Conservation (phyloP, 2,888 invertebrate species). For the Drosophila pseudotalamancana region DNA sequence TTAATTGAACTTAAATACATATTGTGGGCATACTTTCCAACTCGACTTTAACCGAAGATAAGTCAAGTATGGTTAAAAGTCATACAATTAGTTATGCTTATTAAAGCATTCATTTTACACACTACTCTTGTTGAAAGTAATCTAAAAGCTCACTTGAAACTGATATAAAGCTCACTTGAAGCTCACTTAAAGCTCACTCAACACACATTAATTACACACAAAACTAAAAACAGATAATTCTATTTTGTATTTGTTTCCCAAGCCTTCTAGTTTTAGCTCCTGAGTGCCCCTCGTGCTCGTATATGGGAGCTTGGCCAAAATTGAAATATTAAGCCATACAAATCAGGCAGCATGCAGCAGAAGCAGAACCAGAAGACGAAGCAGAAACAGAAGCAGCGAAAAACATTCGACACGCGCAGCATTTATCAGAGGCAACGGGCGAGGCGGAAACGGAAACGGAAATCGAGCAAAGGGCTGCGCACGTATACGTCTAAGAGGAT, state of each 20-base stretch:
- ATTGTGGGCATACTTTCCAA: too few relatives aligned
- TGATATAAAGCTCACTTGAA: too few relatives aligned
- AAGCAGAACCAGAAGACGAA: not conserved
- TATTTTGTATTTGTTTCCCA: not conserved
- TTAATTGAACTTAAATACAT: too few relatives aligned
- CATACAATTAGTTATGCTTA: too few relatives aligned
- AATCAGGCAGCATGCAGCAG: constrained; percentile 61
- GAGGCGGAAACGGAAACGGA: constrained; percentile 57
- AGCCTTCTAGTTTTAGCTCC: not conserved
- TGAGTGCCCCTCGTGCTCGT: constrained; percentile 22
- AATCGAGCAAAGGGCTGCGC: constrained; percentile 58
- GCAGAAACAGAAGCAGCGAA: constrained; percentile 7
- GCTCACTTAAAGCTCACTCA: not conserved
- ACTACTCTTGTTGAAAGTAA: too few relatives aligned
- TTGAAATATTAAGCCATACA: constrained; percentile 74
- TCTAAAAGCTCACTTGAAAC: too few relatives aligned
- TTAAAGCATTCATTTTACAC: too few relatives aligned
- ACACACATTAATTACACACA: too few relatives aligned
- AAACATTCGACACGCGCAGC: constrained; percentile 62
- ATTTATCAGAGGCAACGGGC: constrained; percentile 51
- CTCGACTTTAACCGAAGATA: too few relatives aligned
- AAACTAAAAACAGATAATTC: not conserved
- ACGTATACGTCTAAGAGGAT: constrained; percentile 5
- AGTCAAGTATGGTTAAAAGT: too few relatives aligned
- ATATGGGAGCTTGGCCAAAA: constrained; percentile 40